Conservation (phyloP, 1,140 invertebrate genomes). For the Dufourea novaeangliae region DNA sequence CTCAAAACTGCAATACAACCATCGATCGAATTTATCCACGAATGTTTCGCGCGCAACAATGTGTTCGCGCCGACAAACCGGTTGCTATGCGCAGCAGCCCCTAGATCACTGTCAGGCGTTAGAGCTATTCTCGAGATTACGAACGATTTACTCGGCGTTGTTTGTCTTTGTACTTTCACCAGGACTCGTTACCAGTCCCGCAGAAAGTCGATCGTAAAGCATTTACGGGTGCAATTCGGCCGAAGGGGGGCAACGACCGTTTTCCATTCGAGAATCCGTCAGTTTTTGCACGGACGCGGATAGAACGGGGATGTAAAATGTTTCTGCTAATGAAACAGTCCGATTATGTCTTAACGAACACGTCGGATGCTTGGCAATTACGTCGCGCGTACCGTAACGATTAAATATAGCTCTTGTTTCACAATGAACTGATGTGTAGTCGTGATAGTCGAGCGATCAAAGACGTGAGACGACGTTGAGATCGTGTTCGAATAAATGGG, state of each 20-base stretch:
- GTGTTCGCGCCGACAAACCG: constrained; percentile 33
- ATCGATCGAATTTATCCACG: constrained; percentile 23
- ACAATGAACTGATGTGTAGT: constrained; percentile 13
- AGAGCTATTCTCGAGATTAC: constrained; percentile 37
- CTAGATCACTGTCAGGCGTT: constrained; percentile 37
- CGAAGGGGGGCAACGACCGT: background rate
- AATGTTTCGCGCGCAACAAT: constrained; percentile 24
- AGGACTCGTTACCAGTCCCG: background rate
- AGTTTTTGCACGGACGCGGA: background rate
- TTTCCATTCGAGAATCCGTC: background rate
- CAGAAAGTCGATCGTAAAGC: background rate
- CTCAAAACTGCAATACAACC: background rate
- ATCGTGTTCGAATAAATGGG: background rate
- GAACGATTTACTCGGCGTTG: constrained; percentile 17
- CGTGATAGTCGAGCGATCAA: background rate
- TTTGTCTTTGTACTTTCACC: constrained; percentile 44
- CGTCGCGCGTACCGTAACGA: constrained; percentile 5
- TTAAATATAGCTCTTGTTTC: constrained; percentile 43
- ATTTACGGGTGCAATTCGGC: background rate
- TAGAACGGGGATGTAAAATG: background rate
- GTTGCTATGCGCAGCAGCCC: constrained; percentile 18
- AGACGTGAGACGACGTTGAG: background rate
- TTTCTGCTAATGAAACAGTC: constrained; percentile 1
- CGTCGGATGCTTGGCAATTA: constrained; percentile 24
- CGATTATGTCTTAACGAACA: constrained; percentile 29